Conservation (phyloP, 2,888 invertebrate species). For the Anthophora plumipes region DNA sequence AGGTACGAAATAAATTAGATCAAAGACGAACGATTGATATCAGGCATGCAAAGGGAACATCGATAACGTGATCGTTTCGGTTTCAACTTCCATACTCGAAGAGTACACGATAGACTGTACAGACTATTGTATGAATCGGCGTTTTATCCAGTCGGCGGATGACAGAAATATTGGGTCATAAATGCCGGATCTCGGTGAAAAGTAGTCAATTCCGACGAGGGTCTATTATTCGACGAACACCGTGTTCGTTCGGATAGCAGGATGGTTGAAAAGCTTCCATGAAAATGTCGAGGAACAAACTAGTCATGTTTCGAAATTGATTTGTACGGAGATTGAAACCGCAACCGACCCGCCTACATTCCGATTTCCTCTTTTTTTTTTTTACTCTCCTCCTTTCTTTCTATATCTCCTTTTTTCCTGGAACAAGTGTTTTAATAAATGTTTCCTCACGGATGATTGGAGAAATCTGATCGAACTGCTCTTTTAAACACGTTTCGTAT, state of each 20-base stretch:
- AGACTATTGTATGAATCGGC: neutral
- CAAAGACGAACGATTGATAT: neutral
- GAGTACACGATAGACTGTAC: neutral
- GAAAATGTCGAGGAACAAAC: slow-evolving; percentile 27
- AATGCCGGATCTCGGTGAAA: slow-evolving; percentile 10
- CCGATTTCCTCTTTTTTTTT: neutral
- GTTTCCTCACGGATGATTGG: neutral
- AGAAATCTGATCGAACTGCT: neutral
- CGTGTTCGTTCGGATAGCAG: neutral
- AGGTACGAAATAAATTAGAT: no score
- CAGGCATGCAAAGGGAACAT: neutral
- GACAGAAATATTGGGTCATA: slow-evolving; percentile 23
- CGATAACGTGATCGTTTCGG: neutral
- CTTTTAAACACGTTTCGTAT: neutral
- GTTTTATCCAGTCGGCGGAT: neutral
- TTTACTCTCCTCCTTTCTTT: neutral
- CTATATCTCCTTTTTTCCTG: neutral
- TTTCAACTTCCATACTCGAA: neutral
- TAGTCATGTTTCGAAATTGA: slow-evolving; percentile 29
- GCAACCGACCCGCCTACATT: neutral
- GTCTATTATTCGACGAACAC: slow-evolving; percentile 35
- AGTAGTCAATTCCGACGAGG: slow-evolving; percentile 20
- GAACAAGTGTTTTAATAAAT: neutral
- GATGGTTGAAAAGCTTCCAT: slow-evolving; percentile 12
- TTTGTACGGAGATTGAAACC: slow-evolving; percentile 23